Base-by-base conservation (phyloP, 2,113 vertebrate genomes). In the Colossoma macropomum region DNA sequence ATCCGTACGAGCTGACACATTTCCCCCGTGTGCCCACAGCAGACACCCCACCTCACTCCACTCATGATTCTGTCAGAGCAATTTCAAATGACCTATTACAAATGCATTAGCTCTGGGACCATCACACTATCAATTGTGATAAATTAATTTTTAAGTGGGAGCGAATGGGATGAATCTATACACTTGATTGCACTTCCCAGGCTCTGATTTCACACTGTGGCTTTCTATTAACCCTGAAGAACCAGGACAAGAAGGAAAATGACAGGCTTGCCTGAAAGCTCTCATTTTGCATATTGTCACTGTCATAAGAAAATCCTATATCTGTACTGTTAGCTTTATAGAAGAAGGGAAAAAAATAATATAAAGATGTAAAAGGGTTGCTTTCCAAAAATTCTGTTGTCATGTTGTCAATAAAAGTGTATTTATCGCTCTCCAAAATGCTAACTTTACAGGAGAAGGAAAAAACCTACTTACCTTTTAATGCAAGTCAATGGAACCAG, bases 31-130 rank as follows among this genome's bases (percentile, higher is more conserved):
- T 32, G 74, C 3, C 27, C 54, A 28, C 66, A 32, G 60, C 72
- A 32, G 52, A 16, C 38, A 4, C 45, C 38, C 50, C 41, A 3
- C 38, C 54, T 21, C 65, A n/a, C 50, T 78, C 68, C 23, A 27
- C 63, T 88, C 76, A 77, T 75, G 75, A 85, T 56, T 48, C 74
- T 85, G 74, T 75, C 80, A 79, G 34, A 23, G 75, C 50, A 30
- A 75, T 84, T 78, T 74, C 78, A 68, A 72, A 73, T 66, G 12
- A 80, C 50, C 34, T 45, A 81, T 85, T 85, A 81, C 75, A 84
- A 84, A 83, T 88, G 83, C 83, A 87, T 87, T 83, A 75, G 77
- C 50, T 76, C 62, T 65, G 65, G 69, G 52, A 81, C 50, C 68
- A 72, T 60, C 30, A 81, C 70, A 48, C 25, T 75, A 73, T 73